These are phyloP conservation scores for Branchipolynoe longqiensis DNA, from an alignment of 2,888 invertebrate species.

Conservation along the genomic window DNA sequence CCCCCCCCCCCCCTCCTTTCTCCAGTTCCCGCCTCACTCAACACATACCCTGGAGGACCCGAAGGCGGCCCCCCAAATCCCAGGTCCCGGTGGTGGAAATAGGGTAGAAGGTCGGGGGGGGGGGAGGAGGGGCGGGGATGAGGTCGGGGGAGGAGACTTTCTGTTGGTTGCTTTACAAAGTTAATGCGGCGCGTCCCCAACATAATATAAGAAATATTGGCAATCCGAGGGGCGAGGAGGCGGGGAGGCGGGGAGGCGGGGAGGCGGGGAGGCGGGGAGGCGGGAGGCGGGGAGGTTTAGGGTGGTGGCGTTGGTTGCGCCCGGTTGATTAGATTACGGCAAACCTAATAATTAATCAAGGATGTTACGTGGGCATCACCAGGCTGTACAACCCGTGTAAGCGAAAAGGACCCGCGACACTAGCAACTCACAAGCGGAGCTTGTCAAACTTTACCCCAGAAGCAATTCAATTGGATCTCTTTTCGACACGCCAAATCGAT, in stretches of 20 bases:
- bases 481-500: too few species aligned
- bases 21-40: background rate
- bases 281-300: too few species aligned
- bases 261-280: too few species aligned
- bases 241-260: too few species aligned
- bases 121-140: constrained; percentile 20
- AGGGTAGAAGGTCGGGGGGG: constrained; percentile 8
- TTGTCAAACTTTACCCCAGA: background rate
- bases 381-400: too few species aligned
- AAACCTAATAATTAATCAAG: constrained; percentile 52
- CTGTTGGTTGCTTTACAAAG: background rate
- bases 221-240: constrained; percentile 49
- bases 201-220: constrained; percentile 48
- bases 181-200: background rate
- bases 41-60: background rate
- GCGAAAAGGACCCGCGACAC: background rate
- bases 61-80: background rate
- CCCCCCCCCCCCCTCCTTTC: background rate
- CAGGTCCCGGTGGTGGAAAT: background rate
- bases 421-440: background rate
- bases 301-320: background rate
- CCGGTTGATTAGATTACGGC: constrained; percentile 46
- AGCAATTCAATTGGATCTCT: too few species aligned
- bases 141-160: too few species aligned
- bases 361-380: constrained; percentile 46